Base-by-base conservation (phyloP, 23 tunicate genomes). In the Oikopleura albicans region DNA sequence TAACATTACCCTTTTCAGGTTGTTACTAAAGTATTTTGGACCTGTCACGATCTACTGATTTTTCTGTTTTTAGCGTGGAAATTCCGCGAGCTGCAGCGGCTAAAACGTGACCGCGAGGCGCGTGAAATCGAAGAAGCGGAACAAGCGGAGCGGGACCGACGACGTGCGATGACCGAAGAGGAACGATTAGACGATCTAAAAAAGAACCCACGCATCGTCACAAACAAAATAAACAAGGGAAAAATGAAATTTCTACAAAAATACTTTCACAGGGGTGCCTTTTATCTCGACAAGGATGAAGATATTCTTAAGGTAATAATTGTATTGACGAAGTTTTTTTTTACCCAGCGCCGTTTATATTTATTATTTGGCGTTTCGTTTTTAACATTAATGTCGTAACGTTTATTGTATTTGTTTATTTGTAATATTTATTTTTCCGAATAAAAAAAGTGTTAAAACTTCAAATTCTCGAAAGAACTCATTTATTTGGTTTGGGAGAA, bases 201-300 rank as follows among this genome's bases (percentile, higher is more conserved):
- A 28, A 76, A 39, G 83, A 93, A 95, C 56, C 99, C 99, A 27
- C 85, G 84, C 27, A 40, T 85, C 0, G 56, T 95, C 39, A 91
- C 99, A 40, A 95, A 95, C 84, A 87, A 88, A 66, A n/a, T 84
- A 39, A 75, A 85, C 38, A 95, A 95, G 83, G 99, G 99, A 40
- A 95, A 95, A 87, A 88, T 88, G 88, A 95, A 88, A 84, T 95
- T 90, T 75, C 76, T 95, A 39, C 96, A 91, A 87, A 95, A 95
- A 83, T 95, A 95, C 59, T 95, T 89, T 59, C 99, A 95, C 84
- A 90, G 99, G 38, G 99, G 99, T 40, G 99, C 99, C 29, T 95
- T 95, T 84, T 95, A 89, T 83, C 84, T 95, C 88, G 96, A 95
- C 84, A 86, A 95, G 56, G 91, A 95, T 39, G 99, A 95, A 39